These are phyloP conservation scores for Smutsia gigantea DNA, from an alignment of 2,797 vertebrate genomes.

Conservation along the genomic window DNA sequence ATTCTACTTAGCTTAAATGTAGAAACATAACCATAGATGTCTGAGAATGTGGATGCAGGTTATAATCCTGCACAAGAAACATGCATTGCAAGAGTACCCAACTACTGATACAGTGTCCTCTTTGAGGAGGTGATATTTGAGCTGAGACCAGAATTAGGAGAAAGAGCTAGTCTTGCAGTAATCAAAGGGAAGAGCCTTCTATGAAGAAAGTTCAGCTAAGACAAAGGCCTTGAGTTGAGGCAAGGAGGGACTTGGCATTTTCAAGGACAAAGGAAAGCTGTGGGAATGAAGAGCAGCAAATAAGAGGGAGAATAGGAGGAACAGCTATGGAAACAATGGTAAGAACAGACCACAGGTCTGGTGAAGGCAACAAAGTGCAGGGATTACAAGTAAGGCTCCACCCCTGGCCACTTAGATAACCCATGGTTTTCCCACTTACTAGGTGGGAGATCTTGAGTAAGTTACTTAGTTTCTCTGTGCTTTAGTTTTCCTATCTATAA, in stretches of 20 bases:
- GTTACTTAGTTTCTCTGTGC: neutral
- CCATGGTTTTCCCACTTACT: neutral
- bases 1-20: neutral
- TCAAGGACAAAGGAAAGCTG: neutral
- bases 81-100: neutral
- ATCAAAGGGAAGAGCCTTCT: neutral
- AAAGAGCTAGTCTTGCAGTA: neutral
- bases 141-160: neutral
- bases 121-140: neutral
- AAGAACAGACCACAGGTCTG: neutral
- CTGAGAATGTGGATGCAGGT: neutral
- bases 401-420: neutral
- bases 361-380: rapidly evolving
- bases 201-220: neutral
- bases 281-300: neutral
- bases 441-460: neutral
- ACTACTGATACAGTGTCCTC: neutral
- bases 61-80: neutral
- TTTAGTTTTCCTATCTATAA: neutral
- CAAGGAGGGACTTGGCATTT: neutral
- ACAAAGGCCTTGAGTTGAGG: neutral
- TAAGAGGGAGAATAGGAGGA: neutral
- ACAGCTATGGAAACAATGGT: neutral
- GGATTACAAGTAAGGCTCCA: neutral
- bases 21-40: neutral